Conservation (phyloP, 1,140 invertebrate species). For the Drosophila ambigua region DNA sequence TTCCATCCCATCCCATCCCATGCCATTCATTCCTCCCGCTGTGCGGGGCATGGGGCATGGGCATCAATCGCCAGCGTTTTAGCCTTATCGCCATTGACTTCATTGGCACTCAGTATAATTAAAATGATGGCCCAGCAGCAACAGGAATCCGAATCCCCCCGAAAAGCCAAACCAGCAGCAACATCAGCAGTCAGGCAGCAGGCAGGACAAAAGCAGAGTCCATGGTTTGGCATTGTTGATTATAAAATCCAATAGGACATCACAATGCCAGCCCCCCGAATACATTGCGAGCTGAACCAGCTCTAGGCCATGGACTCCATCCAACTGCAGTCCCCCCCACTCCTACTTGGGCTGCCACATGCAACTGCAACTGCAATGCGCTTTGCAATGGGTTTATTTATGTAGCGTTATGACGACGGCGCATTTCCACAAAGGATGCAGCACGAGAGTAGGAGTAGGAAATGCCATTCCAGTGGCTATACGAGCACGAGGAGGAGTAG, state of each 20-base stretch:
- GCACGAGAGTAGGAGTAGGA: constrained; percentile 2
- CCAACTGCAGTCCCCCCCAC: neutral
- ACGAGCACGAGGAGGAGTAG: neutral
- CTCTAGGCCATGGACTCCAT: constrained; percentile 36
- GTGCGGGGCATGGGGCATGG: constrained; percentile 59
- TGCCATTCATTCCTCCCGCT: constrained; percentile 15
- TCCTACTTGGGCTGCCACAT: constrained; percentile 14
- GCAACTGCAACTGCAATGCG: constrained; percentile 62
- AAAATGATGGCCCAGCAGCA: constrained; percentile 74
- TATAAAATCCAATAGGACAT: constrained; percentile 77
- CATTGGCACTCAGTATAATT: constrained; percentile 82
- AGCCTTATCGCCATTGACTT: constrained; percentile 79
- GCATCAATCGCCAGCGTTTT: constrained; percentile 71
- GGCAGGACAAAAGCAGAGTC: constrained; percentile 54
- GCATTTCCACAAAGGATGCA: constrained; percentile 40
- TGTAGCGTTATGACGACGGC: constrained; percentile 74
- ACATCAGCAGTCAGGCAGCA: constrained; percentile 9
- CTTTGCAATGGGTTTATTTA: constrained; percentile 75
- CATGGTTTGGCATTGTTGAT: constrained; percentile 77
- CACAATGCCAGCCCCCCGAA: constrained; percentile 59
- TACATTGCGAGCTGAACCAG: constrained; percentile 61
- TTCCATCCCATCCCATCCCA: neutral
- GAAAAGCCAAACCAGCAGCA: constrained; percentile 26
- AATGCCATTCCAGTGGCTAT: too few relatives aligned
- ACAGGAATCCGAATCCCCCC: constrained; percentile 12